Evolutionary conservation across 2,888 invertebrate species (phyloP), one percentile per base, ranked within the genome.

Genomic region (Urechis unicinctus): DNA sequence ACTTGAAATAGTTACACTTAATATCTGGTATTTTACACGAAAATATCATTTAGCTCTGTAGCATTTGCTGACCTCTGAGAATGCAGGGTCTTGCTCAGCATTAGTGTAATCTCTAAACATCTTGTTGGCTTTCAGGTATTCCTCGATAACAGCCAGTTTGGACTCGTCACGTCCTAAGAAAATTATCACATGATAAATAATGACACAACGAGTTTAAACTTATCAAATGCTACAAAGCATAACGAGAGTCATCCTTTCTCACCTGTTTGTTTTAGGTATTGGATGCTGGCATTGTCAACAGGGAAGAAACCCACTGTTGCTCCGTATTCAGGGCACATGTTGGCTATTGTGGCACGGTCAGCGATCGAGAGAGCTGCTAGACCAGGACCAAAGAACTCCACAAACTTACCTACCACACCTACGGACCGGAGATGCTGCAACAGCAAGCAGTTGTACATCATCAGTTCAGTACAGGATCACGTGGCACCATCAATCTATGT

Each of bases 311-410:
- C 95, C 3, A 93, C 88, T 0, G 96, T 97, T 21, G 96, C 97
- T 0, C 97, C 97, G 75, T 96, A 97, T 78, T 93, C 92, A 0
- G 97, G 97, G 72, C 94, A 95, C 97, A 98, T 97, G 81, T 98
- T 98, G 64, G 94, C 90, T 53, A 98, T 92, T 0, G 97, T 98
- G 0, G 97, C 95, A 46, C 97, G 82, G 81, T 98, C 97, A 0
- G 97, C 96, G 59, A 98, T 92, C 54, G 92, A 92, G 3, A 98
- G 80, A 55, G 88, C 87, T 0, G 85, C 79, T 2, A 96, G 92
- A 2, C 97, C 97, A 0, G 92, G 88, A 0, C 97, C 97, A 79
- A 89, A 98, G 81, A 98, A 98, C 81, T 98, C 97, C 3, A 98
- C 97, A 81, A 98, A 97, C 74, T 97, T 96, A 2, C 95, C 95